Evolutionary conservation across 2,113 vertebrate genomes (phyloP).

Genomic region (Ammodytes marinus): DNA sequence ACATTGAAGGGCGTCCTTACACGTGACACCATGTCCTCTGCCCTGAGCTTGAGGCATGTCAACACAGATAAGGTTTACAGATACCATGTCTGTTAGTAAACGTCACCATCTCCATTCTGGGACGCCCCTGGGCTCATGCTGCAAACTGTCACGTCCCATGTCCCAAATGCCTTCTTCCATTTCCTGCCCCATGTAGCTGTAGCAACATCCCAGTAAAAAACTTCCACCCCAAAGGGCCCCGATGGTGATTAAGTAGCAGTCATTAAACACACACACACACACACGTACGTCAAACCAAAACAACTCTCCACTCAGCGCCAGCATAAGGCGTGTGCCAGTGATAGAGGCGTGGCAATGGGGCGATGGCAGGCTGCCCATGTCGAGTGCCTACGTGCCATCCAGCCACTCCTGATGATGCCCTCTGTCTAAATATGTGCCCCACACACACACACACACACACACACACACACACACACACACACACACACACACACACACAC

Average conservation of each 20-base stretch:
- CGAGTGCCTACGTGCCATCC: conserved; percentile 72
- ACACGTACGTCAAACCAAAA: conserved; percentile 70
- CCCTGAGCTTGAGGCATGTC: not conserved
- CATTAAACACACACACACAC: conserved; percentile 66
- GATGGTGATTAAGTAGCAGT: conserved; percentile 72
- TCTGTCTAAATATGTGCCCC: conserved; percentile 14
- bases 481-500: conserved; percentile 40
- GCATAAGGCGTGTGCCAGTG: conserved; percentile 50
- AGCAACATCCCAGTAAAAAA: conserved; percentile 42
- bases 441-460: conserved; percentile 35
- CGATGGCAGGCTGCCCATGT: conserved; percentile 59
- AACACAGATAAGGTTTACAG: not conserved
- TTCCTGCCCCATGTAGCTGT: conserved; percentile 43
- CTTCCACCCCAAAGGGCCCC: conserved; percentile 40
- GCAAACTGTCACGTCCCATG: conserved; percentile 62
- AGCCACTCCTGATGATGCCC: conserved; percentile 60
- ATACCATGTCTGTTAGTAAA: not conserved
- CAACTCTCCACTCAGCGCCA: conserved; percentile 60
- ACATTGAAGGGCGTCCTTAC: not conserved
- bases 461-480: conserved; percentile 29
- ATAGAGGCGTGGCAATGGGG: conserved; percentile 52
- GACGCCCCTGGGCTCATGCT: conserved; percentile 48
- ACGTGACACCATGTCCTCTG: too few species aligned
- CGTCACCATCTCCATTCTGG: conserved; percentile 16
- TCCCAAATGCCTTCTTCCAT: conserved; percentile 24